Percentiles rank a stretch among this genome's conserved stretches.
Conservation (phyloP, 2,888 invertebrate species). For the Drosophila birchii region DNA sequence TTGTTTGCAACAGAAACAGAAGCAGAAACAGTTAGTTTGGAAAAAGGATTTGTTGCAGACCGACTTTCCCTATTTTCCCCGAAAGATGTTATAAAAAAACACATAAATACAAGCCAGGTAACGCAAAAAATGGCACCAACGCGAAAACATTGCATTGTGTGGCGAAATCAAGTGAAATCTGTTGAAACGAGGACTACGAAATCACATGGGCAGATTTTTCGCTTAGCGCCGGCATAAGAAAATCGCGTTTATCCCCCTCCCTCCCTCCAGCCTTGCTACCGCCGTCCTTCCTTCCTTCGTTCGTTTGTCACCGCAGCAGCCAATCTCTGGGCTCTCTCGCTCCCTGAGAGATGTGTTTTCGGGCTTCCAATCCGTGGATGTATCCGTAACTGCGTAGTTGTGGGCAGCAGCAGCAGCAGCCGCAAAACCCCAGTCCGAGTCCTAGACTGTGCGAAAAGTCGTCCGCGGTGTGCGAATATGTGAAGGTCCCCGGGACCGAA, state of each 20-base stretch:
- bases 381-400: constrained; percentile 47
- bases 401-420: constrained; percentile 18
- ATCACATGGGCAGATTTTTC: constrained; percentile 24
- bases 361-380: constrained; percentile 51
- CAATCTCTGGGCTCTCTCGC: constrained; percentile 18
- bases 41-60: constrained; percentile 55
- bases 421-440: constrained; percentile 26
- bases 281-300: neutral
- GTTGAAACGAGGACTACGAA: constrained; percentile 8
- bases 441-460: constrained; percentile 32
- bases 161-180: constrained; percentile 19
- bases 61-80: constrained; percentile 29
- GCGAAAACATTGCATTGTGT: neutral
- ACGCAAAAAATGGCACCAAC: constrained; percentile 5
- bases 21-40: constrained; percentile 45
- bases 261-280: neutral
- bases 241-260: constrained; percentile 30
- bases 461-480: constrained; percentile 20
- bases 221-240: constrained; percentile 40
- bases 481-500: constrained; percentile 24
- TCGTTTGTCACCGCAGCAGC: constrained; percentile 44
- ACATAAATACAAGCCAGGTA: constrained; percentile 17
- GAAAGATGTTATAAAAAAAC: constrained; percentile 48
- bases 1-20: constrained; percentile 63
- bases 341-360: constrained; percentile 32